phyloP scores from a whole-genome alignment of 1,140 invertebrate species.

The Euwallacea fornicatus region DNA sequence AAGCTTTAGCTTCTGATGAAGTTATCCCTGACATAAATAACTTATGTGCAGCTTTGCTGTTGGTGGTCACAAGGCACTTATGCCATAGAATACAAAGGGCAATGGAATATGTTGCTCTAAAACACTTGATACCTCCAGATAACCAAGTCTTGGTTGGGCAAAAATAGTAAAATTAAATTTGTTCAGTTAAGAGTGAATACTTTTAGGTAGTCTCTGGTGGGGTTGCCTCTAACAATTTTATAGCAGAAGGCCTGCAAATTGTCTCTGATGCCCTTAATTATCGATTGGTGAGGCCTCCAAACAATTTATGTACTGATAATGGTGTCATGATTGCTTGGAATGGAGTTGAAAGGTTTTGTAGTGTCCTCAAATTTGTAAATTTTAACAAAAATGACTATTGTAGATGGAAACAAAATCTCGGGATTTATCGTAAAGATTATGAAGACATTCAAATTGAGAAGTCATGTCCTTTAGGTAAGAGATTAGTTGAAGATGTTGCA shows the following conservation, averaged over 20 bases:
- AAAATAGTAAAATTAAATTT: neutral
- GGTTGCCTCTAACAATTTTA: slow-evolving; percentile 89
- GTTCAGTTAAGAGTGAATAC: neutral
- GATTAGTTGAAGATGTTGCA: slow-evolving; percentile 59
- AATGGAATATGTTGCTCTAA: slow-evolving; percentile 70
- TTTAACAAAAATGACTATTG: slow-evolving; percentile 30
- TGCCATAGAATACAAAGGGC: slow-evolving; percentile 80
- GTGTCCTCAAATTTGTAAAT: neutral
- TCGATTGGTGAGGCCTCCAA: slow-evolving; percentile 73
- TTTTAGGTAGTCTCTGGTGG: slow-evolving; percentile 88
- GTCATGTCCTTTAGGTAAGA: slow-evolving; percentile 58
- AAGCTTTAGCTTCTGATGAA: slow-evolving; percentile 63
- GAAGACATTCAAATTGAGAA: slow-evolving; percentile 57
- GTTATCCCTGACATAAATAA: slow-evolving; percentile 80
- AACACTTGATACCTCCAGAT: slow-evolving; percentile 61
- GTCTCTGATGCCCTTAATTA: slow-evolving; percentile 70
- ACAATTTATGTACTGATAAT: slow-evolving; percentile 94
- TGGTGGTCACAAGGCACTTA: slow-evolving; percentile 75
- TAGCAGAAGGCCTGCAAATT: slow-evolving; percentile 68
- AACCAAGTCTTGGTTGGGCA: slow-evolving; percentile 61
- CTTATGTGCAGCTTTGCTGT: slow-evolving; percentile 84
- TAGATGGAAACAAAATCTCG: slow-evolving; percentile 53
- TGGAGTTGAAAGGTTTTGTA: slow-evolving; percentile 75
- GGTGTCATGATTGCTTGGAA: slow-evolving; percentile 99
- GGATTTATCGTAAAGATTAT: slow-evolving; percentile 55